Conservation (phyloP, 1,140 invertebrate genomes). For the Chironomus striatipennis region DNA sequence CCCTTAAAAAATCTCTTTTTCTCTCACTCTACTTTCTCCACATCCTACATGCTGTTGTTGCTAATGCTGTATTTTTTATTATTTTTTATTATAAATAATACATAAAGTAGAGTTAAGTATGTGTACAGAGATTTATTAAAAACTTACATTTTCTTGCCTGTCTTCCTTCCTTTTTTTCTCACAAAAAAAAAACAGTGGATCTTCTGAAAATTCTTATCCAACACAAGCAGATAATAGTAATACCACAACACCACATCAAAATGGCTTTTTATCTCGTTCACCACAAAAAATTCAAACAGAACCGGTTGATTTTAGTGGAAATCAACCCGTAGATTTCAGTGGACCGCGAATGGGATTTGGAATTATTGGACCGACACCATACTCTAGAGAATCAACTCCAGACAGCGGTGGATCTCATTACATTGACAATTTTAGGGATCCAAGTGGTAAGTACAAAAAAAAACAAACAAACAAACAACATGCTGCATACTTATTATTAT, state of each 20-base stretch:
- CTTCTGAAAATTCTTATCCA: background rate
- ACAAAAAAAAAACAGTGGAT: background rate
- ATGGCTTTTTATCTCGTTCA: constrained; percentile 37
- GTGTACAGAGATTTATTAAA: background rate
- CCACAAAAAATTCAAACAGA: constrained; percentile 42
- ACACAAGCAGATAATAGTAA: background rate
- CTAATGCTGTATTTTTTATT: too few relatives aligned
- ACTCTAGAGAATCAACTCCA: constrained; percentile 73
- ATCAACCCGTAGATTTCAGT: constrained; percentile 44
- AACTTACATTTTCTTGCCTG: background rate
- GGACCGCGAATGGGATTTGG: constrained; percentile 36
- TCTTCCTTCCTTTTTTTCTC: background rate
- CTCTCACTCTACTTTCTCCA: too few relatives aligned
- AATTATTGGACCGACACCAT: constrained; percentile 44
- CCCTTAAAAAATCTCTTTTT: constrained; percentile 1
- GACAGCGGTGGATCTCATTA: constrained; percentile 77
- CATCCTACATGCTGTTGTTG: background rate
- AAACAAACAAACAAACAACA: too few relatives aligned
- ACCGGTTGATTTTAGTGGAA: constrained; percentile 52
- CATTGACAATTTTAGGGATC: constrained; percentile 72
- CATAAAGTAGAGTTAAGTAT: background rate
- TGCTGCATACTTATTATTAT: too few relatives aligned
- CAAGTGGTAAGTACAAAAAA: constrained; percentile 59
- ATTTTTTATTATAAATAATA: background rate
- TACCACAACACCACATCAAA: constrained; percentile 30